Percentiles rank a stretch among this genome's conserved stretches.
These are phyloP conservation scores for Paracanthobrama guichenoti DNA, from an alignment of 2,113 vertebrate genomes.

Conservation along the genomic window DNA sequence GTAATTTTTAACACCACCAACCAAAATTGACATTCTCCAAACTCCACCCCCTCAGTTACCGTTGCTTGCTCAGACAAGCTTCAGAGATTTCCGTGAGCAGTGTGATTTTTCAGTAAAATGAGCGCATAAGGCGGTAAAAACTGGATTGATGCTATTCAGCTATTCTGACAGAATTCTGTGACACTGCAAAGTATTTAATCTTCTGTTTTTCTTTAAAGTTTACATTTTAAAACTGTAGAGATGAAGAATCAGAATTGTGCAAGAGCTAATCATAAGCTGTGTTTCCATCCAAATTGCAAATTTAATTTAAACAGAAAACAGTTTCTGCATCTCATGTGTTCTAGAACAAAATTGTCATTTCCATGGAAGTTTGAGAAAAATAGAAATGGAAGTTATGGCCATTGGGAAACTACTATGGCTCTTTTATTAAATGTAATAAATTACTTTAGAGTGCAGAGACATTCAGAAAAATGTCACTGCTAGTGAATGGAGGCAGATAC, in stretches of 20 bases:
- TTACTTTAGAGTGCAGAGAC: background rate
- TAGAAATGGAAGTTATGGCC: conserved; percentile 9
- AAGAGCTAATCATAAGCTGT: background rate
- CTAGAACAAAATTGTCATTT: background rate
- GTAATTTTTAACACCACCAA: background rate
- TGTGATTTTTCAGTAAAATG: background rate
- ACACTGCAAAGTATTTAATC: background rate
- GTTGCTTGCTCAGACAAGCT: background rate
- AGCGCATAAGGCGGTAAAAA: background rate
- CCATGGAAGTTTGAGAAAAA: background rate
- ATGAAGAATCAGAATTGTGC: background rate
- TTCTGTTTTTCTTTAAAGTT: background rate
- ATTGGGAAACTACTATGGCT: background rate
- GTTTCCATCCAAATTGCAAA: background rate
- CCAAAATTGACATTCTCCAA: background rate
- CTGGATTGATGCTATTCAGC: background rate
- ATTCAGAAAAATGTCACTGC: background rate
- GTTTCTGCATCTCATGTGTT: background rate
- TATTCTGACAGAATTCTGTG: background rate
- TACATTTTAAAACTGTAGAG: background rate
- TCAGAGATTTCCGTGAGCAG: background rate
- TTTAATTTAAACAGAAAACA: background rate
- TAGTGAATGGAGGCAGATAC: background rate
- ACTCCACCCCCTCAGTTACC: background rate
- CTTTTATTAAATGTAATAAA: conserved; percentile 6